A percentile compares a stretch with the other conserved stretches of the same genome.
phyloP scores from a whole-genome alignment of 2,797 vertebrate genomes.

The Mormyrops boulengeri region DNA sequence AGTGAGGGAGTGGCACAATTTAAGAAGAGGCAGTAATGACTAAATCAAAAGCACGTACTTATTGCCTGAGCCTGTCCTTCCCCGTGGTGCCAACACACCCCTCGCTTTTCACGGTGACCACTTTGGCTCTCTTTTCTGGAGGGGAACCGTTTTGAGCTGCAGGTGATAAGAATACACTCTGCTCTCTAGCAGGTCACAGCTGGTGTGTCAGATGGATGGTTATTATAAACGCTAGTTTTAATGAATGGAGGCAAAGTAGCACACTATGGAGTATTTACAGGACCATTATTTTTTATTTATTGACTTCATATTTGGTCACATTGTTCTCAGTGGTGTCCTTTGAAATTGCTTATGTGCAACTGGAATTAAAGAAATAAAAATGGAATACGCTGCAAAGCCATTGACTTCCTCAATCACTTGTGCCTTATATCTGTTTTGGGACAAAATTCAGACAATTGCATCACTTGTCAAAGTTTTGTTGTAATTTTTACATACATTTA shows the following conservation, averaged over 20 bases:
- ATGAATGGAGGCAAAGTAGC: neutral
- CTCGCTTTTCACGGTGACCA: neutral
- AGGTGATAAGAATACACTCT: neutral
- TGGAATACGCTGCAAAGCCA: neutral
- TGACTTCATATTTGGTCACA: neutral
- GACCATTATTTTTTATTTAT: neutral
- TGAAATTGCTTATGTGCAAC: neutral
- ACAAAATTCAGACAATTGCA: neutral
- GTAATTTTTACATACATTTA: neutral
- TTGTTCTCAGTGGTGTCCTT: neutral
- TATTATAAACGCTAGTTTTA: neutral
- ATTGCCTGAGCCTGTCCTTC: neutral
- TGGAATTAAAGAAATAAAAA: neutral
- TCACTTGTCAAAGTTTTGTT: neutral
- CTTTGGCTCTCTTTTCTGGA: neutral
- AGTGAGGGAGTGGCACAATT: neutral
- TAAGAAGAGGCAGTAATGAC: neutral
- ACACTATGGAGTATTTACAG: neutral
- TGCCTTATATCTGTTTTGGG: neutral
- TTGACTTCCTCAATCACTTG: neutral
- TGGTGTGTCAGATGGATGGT: neutral
- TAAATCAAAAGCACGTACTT: neutral
- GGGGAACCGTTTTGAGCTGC: neutral
- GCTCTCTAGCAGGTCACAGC: neutral
- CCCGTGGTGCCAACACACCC: neutral